A percentile compares a stretch with the other conserved stretches of the same genome.
These are phyloP conservation scores for Enteromius thamalakanensis DNA, from an alignment of 2,797 vertebrate genomes.

Conservation along the genomic window DNA sequence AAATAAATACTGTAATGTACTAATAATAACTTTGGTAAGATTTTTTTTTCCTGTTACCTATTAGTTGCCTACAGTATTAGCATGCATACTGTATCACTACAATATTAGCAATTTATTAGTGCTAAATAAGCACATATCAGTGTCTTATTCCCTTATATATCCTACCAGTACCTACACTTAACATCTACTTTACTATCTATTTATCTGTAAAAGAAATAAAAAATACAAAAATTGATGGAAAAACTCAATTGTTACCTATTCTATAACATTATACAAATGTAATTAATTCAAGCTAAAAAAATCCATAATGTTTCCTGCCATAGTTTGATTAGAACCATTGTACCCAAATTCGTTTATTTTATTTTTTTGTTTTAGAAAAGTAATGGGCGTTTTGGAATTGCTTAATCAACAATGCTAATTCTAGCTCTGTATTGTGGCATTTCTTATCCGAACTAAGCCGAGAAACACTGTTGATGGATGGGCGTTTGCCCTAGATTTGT, in stretches of 20 bases:
- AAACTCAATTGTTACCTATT: too few relatives aligned
- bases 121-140: too few relatives aligned
- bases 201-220: too few relatives aligned
- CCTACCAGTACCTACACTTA: too few relatives aligned
- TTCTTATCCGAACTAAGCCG: slow-evolving; percentile 45
- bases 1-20: neutral
- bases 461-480: slow-evolving; percentile 47
- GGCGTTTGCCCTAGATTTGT: slow-evolving; percentile 47
- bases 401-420: neutral
- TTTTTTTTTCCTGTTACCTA: too few relatives aligned
- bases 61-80: too few relatives aligned
- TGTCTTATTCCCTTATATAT: too few relatives aligned
- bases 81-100: too few relatives aligned
- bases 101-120: too few relatives aligned
- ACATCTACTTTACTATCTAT: too few relatives aligned
- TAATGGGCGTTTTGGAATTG: neutral
- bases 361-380: neutral
- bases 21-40: neutral
- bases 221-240: too few relatives aligned
- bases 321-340: neutral
- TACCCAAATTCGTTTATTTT: neutral
- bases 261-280: neutral
- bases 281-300: neutral
- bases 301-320: neutral
- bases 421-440: slow-evolving; percentile 31